Conservation (phyloP, 2,888 invertebrate genomes). For the Orgyia antiqua region DNA sequence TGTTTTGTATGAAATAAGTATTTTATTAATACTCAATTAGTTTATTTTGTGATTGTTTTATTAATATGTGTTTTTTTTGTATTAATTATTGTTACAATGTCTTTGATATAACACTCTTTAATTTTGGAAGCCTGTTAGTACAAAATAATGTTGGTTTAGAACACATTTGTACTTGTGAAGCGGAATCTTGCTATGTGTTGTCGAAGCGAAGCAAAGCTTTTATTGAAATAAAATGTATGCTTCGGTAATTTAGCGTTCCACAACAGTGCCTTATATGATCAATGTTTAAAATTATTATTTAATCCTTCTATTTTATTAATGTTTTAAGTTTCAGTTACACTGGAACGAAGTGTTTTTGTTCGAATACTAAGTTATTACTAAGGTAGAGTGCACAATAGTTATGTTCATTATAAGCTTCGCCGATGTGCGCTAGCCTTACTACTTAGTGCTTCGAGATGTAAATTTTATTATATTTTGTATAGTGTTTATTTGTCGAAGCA, state of each 20-base stretch:
- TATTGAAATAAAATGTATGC: too few relatives aligned
- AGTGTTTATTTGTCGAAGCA: slow-evolving; percentile 35
- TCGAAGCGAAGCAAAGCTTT: too few relatives aligned
- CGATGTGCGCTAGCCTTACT: slow-evolving; percentile 15
- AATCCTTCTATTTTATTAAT: slow-evolving; percentile 12
- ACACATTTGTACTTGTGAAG: too few relatives aligned
- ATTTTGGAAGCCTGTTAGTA: slow-evolving; percentile 29
- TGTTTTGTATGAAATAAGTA: slow-evolving; percentile 13
- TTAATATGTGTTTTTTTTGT: not conserved
- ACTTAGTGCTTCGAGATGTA: slow-evolving; percentile 19
- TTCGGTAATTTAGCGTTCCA: slow-evolving; percentile 19
- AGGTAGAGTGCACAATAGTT: slow-evolving; percentile 24
- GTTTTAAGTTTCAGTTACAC: slow-evolving; percentile 20
- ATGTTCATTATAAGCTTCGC: slow-evolving; percentile 14
- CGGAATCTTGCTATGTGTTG: too few relatives aligned
- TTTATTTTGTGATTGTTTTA: slow-evolving; percentile 9
- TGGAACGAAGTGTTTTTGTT: slow-evolving; percentile 16
- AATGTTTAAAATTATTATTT: slow-evolving; percentile 24
- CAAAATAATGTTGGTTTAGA: too few relatives aligned
- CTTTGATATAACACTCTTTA: too few relatives aligned
- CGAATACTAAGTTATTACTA: slow-evolving; percentile 17
- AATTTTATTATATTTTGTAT: slow-evolving; percentile 21
- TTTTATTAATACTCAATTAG: slow-evolving; percentile 23
- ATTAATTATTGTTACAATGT: slow-evolving; percentile 16
- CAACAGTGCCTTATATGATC: slow-evolving; percentile 48